Conservation (phyloP, 2,113 vertebrate species). For the Festucalex cinctus region DNA sequence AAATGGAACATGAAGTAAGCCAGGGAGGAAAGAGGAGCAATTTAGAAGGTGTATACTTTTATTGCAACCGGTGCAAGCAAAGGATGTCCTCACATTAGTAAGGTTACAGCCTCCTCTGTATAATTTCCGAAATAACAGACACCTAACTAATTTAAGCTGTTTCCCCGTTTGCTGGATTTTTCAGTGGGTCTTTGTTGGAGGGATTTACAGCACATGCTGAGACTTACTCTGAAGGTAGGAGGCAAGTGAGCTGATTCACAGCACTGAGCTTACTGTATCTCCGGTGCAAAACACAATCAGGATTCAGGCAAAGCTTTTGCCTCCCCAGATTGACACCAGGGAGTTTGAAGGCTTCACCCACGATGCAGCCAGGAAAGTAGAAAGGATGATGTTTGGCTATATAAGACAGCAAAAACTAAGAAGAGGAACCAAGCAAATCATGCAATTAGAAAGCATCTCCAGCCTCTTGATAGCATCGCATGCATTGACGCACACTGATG, state of each 20-base stretch:
- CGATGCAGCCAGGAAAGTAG: conserved; percentile 38
- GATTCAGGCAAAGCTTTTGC: conserved; percentile 51
- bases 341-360: conserved; percentile 46
- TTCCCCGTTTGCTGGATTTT: conserved; percentile 21
- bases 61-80: conserved; percentile 19
- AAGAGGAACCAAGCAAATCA: conserved; percentile 46
- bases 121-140: conserved; percentile 2
- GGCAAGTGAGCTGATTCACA: conserved; percentile 55
- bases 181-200: conserved; percentile 25
- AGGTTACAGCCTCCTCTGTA: conserved; percentile 1
- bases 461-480: conserved; percentile 15
- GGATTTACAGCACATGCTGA: conserved; percentile 11
- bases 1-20: conserved; percentile 18
- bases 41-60: conserved; percentile 23
- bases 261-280: conserved; percentile 45
- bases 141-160: conserved; percentile 9
- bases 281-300: conserved; percentile 48
- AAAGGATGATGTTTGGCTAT: conserved; percentile 33
- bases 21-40: conserved; percentile 10
- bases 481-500: conserved; percentile 10
- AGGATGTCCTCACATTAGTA: conserved; percentile 12
- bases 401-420: conserved; percentile 31
- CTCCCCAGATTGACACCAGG: conserved; percentile 47
- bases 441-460: conserved; percentile 16
- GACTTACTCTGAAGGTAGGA: conserved; percentile 28